phyloP scores from a whole-genome alignment of 35 echinoderm and acorn worm genomes.

The Amphiura filiformis region DNA sequence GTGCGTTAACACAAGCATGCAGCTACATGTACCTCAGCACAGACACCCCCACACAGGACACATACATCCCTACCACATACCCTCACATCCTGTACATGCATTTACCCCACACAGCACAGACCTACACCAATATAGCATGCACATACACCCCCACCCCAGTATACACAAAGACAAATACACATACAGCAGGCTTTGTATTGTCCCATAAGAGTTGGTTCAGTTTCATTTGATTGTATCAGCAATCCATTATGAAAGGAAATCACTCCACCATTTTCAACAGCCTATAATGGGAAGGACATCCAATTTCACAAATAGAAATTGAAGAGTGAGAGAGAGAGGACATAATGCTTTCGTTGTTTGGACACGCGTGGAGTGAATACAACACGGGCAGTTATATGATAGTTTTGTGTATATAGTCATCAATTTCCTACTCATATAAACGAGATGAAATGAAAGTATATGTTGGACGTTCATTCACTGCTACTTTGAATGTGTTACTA shows the following conservation, averaged over 20 bases:
- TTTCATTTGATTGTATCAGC: neutral
- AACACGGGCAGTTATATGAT: neutral
- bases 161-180: no score
- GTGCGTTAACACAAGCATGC: no score
- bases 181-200: neutral
- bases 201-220: neutral
- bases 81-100: no score
- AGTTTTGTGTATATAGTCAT: neutral
- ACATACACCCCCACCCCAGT: no score
- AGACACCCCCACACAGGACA: no score
- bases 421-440: neutral
- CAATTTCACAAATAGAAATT: neutral
- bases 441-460: neutral
- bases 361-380: neutral
- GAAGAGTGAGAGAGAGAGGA: neutral
- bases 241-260: neutral
- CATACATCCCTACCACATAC: no score
- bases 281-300: neutral
- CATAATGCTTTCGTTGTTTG: neutral
- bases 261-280: neutral
- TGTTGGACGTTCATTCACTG: neutral
- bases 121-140: no score
- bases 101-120: no score
- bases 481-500: neutral
- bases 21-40: no score